Evolutionary conservation across 2,797 vertebrate species (phyloP), one percentile per base, ranked within the genome.

Genomic region (Petrocephalus schoutedeni): DNA sequence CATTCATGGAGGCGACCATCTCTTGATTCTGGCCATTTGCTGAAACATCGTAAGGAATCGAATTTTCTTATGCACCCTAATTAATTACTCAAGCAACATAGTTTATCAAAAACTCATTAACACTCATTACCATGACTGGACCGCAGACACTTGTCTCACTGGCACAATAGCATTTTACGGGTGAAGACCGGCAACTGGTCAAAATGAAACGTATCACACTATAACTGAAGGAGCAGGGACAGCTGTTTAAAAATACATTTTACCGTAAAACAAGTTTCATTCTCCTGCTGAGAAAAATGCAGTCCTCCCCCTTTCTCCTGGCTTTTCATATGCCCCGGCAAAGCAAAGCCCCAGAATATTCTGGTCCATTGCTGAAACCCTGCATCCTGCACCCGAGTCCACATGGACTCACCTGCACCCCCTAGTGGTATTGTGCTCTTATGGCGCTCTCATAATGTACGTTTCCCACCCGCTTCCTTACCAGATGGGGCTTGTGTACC

Each of bases 11-110:
- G 9, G 4, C n/a, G 36, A 71, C 89, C 23, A 85, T 32, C 0
- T 54, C 7, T 10, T 21, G 28, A 0, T 45, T 95, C 95, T 86
- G 90, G 88, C 91, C 94, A 94, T 95, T 83, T 9, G 90, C 89
- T 91, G 1, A 91, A 91, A 84, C 88, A 21, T 90, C 0, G 87
- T 5, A 51, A 54, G 61, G 32, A 71, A 49, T 49, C n/a, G 21
- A 80, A 12, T 80, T 80, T n/a, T 58, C 3, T n/a, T 4, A n/a
- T 16, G 19, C 4, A 58, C 57, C 3, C 19, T 19, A 58, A 58
- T n/a, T 58, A 16, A 58, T 58, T 58, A 77, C 0, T 77, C 16
- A 41, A 45, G 14, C 19, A 19, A 80, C 6, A 80, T 45, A 80
- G 6, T 80, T 45, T 49, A 80, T 45, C 74, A 80, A 80, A 8